Evolutionary conservation across 2,888 invertebrate genomes (phyloP), one percentile per base, ranked within the genome.

Genomic region (Alloplasta piceator): DNA sequence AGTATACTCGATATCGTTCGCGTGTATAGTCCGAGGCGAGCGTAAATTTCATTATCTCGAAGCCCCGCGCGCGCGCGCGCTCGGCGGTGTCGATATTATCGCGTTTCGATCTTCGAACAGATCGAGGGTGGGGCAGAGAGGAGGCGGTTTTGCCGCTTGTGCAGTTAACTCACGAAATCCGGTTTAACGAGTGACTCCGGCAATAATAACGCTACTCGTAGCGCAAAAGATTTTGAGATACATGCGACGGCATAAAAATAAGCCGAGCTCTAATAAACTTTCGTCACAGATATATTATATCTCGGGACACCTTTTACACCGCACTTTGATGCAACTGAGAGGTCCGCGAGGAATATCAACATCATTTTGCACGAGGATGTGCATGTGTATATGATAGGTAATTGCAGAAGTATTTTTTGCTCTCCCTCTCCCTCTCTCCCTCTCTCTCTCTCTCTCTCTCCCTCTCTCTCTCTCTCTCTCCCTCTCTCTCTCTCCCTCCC

Each of bases 31-130:
- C 39, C 10, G 43, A 50, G 16, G 39, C 16, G 56, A 66, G 26
- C 73, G 72, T 74, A 81, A 78, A 78, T 78, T 81, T 81, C 81
- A 81, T 81, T 81, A 81, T 81, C 75, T 52, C 76, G 71, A 76
- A 68, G 68, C 39, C 43, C 38, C 14, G 26, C 26, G 64, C 56
- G 64, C 14, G 14, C 14, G 14, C 14, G 14, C 12, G 12, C 14
- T 14, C 12, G 12, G 14, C 39, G 67, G 16, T 71, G 43, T 81
- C 81, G 81, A 67, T 77, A 52, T 74, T 74, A 81, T 81, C 81
- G 52, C 55, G 70, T 60, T 66, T 66, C 55, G 81, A 81, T 81
- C 81, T 81, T 67, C 36, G 48, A 6, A 67, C 48, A 78, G 73
- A 78, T 78, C 77, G 50, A 58, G 43, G 52, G 64, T 48, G 12